A percentile compares a stretch with the other conserved stretches of the same genome.
Conservation (phyloP, 2,113 vertebrate genomes). For the Dromiciops gliroides region DNA sequence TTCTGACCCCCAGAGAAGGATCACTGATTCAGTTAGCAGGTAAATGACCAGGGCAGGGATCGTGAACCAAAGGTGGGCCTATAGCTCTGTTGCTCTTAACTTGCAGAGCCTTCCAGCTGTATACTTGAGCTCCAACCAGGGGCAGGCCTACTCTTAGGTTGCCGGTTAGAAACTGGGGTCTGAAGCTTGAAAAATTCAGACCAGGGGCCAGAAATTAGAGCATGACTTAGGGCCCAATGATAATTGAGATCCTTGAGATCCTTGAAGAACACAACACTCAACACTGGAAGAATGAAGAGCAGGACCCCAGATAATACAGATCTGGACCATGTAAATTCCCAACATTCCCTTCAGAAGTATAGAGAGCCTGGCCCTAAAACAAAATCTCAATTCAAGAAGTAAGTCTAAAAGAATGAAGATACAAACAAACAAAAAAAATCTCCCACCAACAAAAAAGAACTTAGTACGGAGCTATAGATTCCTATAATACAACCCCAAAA, state of each 20-base stretch:
- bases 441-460: background rate
- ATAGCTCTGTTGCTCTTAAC: background rate
- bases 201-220: background rate
- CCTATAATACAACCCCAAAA: background rate
- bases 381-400: background rate
- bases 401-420: background rate
- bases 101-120: background rate
- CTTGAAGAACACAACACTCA: background rate
- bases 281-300: background rate
- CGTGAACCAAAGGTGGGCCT: no score
- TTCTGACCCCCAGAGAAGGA: background rate
- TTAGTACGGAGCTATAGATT: background rate
- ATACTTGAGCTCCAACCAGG: background rate
- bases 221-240: background rate
- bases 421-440: background rate
- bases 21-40: background rate
- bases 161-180: background rate
- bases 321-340: background rate
- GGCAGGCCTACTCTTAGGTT: background rate
- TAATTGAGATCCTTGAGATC: background rate
- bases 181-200: background rate
- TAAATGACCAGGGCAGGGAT: background rate
- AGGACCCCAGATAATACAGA: background rate
- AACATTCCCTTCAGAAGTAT: background rate
- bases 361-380: background rate